phyloP scores from a whole-genome alignment of 2,888 invertebrate genomes.

The Orthonevra nobilis region DNA sequence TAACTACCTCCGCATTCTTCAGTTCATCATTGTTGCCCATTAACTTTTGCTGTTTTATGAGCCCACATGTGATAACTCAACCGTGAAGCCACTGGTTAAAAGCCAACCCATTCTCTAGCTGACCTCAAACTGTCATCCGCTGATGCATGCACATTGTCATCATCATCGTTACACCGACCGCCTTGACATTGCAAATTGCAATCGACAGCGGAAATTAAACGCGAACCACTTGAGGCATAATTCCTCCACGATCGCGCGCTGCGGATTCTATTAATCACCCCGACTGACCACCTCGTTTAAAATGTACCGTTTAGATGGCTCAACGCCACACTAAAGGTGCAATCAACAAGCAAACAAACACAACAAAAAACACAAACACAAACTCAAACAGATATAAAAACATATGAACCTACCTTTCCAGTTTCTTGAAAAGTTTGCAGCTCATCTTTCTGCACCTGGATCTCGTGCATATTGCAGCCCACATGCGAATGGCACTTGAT shows the following conservation, averaged over 20 bases:
- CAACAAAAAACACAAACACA: too few species aligned
- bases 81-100: too few species aligned
- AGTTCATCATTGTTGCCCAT: too few species aligned
- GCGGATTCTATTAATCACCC: constrained; percentile 53
- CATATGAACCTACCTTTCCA: constrained; percentile 83
- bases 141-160: constrained; percentile 16
- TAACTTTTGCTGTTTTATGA: too few species aligned
- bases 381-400: neutral
- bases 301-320: constrained; percentile 56
- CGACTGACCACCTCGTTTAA: constrained; percentile 52
- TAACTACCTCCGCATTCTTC: too few species aligned
- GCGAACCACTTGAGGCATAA: constrained; percentile 59
- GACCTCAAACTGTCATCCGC: constrained; percentile 63
- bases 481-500: constrained; percentile 86
- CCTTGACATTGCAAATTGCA: constrained; percentile 23
- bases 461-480: constrained; percentile 87
- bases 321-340: constrained; percentile 32
- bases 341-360: too few species aligned
- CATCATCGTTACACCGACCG: neutral
- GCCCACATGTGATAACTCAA: too few species aligned
- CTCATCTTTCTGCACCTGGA: constrained; percentile 87
- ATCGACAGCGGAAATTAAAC: constrained; percentile 57
- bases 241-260: constrained; percentile 34
- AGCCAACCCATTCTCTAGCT: constrained; percentile 29
- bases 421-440: constrained; percentile 89